Percentiles rank a stretch among this genome's conserved stretches.
Conservation (phyloP, 92 coral and sea anemone genomes). For the Porites evermanni region DNA sequence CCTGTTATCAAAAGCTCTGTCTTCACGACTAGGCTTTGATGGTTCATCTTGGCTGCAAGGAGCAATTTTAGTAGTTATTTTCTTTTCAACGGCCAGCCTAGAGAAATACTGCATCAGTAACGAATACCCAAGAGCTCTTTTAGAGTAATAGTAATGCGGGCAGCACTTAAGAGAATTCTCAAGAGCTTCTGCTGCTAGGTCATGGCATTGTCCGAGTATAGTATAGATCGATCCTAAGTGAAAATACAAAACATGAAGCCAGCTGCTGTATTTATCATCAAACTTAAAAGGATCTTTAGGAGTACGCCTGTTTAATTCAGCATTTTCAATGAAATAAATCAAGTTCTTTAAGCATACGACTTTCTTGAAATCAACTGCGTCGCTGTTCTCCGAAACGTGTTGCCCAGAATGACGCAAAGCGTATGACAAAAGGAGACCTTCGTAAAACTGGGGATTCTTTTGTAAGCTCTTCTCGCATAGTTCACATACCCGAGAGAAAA, state of each 20-base stretch:
- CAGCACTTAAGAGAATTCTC: conserved; percentile 65
- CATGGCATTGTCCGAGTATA: conserved; percentile 18
- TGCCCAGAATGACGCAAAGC: background rate
- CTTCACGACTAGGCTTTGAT: background rate
- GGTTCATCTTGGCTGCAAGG: background rate
- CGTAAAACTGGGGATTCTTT: conserved; percentile 55
- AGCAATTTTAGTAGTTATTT: background rate
- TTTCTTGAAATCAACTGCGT: conserved; percentile 14
- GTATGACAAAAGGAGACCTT: conserved; percentile 57
- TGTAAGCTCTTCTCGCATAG: background rate
- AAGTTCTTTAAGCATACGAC: conserved; percentile 48
- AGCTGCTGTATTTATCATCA: conserved; percentile 70
- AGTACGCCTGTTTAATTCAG: conserved; percentile 51
- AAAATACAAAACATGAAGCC: conserved; percentile 69
- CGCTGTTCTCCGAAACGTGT: conserved; percentile 5
- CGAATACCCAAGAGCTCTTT: conserved; percentile 59
- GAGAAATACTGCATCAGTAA: background rate
- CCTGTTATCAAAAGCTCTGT: background rate
- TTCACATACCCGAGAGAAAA: background rate
- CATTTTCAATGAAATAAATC: conserved; percentile 61
- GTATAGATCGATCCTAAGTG: conserved; percentile 43
- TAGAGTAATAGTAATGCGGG: conserved; percentile 61
- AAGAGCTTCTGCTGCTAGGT: conserved; percentile 68
- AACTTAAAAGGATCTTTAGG: conserved; percentile 41
- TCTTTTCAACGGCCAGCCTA: background rate